Evolutionary conservation across 2,113 vertebrate genomes (phyloP).

Genomic region (Sula dactylatra): DNA sequence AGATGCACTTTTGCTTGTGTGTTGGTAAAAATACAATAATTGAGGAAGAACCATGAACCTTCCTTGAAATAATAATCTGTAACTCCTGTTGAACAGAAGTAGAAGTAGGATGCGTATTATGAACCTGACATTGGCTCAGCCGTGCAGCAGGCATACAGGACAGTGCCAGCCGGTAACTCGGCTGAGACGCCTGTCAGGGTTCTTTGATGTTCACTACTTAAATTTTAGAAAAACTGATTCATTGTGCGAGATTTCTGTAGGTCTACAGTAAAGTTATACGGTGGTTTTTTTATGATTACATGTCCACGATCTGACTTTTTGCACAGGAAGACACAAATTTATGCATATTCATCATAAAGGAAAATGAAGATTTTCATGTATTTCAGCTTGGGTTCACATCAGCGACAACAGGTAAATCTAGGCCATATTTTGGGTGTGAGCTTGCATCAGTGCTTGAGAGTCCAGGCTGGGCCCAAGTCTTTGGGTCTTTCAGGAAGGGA

Average conservation of each 20-base stretch:
- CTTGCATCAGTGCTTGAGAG: background rate
- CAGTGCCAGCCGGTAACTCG: background rate
- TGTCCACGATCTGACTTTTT: background rate
- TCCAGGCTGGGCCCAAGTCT: background rate
- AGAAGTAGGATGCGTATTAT: background rate
- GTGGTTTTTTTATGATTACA: background rate
- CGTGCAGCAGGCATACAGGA: background rate
- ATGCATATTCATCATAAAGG: background rate
- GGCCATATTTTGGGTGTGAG: background rate
- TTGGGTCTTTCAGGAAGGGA: background rate
- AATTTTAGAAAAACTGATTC: background rate
- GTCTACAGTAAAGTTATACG: rapidly evolving
- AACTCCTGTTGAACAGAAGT: background rate
- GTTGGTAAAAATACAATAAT: background rate
- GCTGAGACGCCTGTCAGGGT: background rate
- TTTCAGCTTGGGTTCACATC: background rate
- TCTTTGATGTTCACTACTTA: background rate
- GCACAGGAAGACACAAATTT: background rate
- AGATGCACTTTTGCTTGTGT: background rate
- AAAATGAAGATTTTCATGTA: background rate
- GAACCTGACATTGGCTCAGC: background rate
- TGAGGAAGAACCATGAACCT: background rate
- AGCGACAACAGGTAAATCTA: background rate
- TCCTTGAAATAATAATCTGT: background rate
- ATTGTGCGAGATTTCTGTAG: background rate